These are phyloP conservation scores for Sinentomon sp. DNA, from an alignment of 2,888 invertebrate species.

Conservation along the genomic window DNA sequence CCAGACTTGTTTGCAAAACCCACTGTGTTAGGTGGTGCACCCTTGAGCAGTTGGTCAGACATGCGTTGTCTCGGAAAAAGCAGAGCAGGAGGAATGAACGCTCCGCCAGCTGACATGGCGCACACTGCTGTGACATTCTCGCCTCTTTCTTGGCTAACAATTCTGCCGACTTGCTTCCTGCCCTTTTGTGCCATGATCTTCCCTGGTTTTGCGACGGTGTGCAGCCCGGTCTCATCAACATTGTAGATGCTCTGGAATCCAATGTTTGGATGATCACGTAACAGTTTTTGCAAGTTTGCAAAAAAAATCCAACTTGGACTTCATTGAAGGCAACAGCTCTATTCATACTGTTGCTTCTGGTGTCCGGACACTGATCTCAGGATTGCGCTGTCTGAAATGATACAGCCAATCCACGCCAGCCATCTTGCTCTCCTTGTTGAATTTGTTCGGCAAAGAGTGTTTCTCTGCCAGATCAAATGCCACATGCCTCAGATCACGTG, in stretches of 20 bases:
- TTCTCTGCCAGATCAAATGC: no score
- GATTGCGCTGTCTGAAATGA: slow-evolving; percentile 1
- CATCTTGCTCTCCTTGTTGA: neutral
- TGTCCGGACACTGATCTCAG: neutral
- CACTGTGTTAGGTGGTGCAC: no score
- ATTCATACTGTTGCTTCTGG: neutral
- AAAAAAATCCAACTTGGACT: slow-evolving; percentile 14
- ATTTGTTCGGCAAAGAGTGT: no score
- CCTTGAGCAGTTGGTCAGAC: no score
- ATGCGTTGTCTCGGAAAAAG: slow-evolving; percentile 2
- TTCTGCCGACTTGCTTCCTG: slow-evolving; percentile 18
- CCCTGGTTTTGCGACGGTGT: slow-evolving; percentile 5
- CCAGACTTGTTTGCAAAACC: neutral
- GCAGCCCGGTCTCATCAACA: slow-evolving; percentile 15
- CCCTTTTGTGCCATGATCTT: slow-evolving; percentile 14
- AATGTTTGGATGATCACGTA: slow-evolving; percentile 9
- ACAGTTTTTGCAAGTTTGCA: slow-evolving; percentile 12
- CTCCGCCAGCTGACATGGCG: neutral
- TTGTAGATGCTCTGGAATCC: slow-evolving; percentile 15
- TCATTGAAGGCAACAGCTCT: slow-evolving; percentile 14
- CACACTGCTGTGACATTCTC: slow-evolving; percentile 17
- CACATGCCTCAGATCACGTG: no score
- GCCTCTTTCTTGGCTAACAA: slow-evolving; percentile 20
- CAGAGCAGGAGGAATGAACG: neutral
- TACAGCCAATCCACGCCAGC: slow-evolving; percentile 3